Evolutionary conservation across 2,113 vertebrate genomes (phyloP).

Genomic region (Sturnus vulgaris): DNA sequence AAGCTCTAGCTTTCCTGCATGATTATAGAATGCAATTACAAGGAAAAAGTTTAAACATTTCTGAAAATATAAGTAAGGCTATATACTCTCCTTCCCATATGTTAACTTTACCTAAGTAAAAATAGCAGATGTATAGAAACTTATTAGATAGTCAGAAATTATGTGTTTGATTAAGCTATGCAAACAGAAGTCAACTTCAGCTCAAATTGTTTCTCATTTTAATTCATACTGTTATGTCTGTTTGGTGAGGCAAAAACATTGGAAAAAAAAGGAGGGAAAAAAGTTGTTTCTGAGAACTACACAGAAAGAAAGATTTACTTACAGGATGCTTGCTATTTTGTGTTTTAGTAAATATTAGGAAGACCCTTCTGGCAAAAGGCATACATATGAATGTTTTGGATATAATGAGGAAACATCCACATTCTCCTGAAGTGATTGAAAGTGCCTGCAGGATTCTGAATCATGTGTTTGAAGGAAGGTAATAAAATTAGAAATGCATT

Average conservation of each 20-base stretch:
- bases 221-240: background rate
- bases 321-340: background rate
- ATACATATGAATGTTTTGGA: conserved; percentile 90
- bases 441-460: conserved; percentile 85
- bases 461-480: conserved; percentile 89
- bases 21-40: background rate
- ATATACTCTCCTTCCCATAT: background rate
- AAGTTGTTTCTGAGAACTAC: background rate
- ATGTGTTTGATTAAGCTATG: background rate
- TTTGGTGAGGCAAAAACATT: background rate
- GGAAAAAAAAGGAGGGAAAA: background rate
- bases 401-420: conserved; percentile 85
- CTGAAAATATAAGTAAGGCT: background rate
- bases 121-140: background rate
- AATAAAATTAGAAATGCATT: accelerated
- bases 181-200: background rate
- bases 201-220: background rate
- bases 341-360: conserved; percentile 80
- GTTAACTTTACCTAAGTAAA: background rate
- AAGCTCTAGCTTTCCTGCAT: background rate
- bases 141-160: background rate
- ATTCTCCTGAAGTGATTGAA: conserved; percentile 80
- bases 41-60: background rate
- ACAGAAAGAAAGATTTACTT: background rate
- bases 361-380: conserved; percentile 84